These are phyloP conservation scores for Pissodes strobi DNA, from an alignment of 1,140 invertebrate genomes.

Conservation along the genomic window DNA sequence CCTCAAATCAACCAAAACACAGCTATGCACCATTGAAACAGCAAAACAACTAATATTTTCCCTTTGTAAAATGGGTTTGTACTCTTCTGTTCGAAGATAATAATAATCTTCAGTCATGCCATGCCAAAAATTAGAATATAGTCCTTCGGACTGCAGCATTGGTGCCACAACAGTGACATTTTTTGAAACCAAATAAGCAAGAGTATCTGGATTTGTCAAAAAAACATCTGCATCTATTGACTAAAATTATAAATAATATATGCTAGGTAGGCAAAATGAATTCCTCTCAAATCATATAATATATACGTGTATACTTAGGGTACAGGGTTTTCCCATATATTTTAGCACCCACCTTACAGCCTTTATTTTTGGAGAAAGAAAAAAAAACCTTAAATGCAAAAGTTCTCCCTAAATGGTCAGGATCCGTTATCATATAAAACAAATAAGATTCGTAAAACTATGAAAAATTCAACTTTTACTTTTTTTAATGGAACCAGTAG, in stretches of 20 bases:
- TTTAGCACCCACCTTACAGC: no score
- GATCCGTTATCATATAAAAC: no score
- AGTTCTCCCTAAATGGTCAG: no score
- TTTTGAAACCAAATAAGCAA: conserved; percentile 72
- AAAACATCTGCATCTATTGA: conserved; percentile 90
- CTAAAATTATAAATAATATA: conserved; percentile 59
- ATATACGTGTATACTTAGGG: no score
- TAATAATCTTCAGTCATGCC: conserved; percentile 89
- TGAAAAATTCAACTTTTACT: no score
- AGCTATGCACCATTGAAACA: conserved; percentile 93
- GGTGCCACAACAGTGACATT: conserved; percentile 74
- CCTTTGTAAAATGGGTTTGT: conserved; percentile 77
- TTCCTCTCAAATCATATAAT: not conserved
- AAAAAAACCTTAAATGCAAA: no score
- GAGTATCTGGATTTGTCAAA: conserved; percentile 71
- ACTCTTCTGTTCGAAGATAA: conserved; percentile 85
- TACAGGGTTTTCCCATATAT: no score
- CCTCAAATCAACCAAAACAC: conserved; percentile 81
- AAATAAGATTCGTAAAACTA: no score
- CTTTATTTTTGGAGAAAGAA: no score
- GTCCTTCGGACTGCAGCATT: conserved; percentile 81
- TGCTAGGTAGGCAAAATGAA: not conserved
- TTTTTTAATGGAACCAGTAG: no score
- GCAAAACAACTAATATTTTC: conserved; percentile 75
- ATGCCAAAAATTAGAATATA: conserved; percentile 97